phyloP scores from a whole-genome alignment of 2,113 vertebrate genomes.

The Microcebus lehilahytsara region DNA sequence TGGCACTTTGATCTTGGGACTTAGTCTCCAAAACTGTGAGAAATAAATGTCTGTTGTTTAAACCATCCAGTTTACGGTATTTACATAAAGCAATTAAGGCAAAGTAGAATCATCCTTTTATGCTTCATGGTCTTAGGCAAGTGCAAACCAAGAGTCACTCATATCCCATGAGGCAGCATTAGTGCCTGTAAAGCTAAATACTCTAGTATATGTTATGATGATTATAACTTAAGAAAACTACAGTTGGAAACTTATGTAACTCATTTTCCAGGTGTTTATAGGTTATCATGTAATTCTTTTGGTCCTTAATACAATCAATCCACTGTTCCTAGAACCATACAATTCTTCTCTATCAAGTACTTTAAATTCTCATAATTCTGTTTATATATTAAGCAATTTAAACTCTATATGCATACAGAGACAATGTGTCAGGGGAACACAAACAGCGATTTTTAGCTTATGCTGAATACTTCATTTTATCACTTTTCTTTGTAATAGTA shows the following conservation, averaged over 20 bases:
- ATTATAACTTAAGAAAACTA: background rate
- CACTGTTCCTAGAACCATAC: background rate
- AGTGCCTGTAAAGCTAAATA: background rate
- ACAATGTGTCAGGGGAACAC: background rate
- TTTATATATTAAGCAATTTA: conserved; percentile 4
- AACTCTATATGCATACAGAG: background rate
- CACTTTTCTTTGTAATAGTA: background rate
- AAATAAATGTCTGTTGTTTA: background rate
- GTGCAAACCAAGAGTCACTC: background rate
- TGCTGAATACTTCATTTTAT: background rate
- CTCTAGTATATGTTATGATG: background rate
- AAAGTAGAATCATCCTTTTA: background rate
- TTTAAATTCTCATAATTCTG: conserved; percentile 38
- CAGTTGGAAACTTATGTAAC: background rate
- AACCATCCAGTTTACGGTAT: background rate
- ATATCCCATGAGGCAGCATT: background rate
- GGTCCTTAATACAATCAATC: background rate
- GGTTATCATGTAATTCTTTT: background rate
- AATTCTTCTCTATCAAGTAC: conserved; percentile 19
- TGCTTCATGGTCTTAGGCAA: background rate
- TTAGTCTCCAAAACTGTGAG: background rate
- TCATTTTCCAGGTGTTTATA: background rate
- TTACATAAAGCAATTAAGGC: background rate
- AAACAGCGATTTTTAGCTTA: background rate
- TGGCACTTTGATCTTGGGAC: background rate